These are phyloP conservation scores for Globodera ellingtonae DNA, from an alignment of 1,140 invertebrate genomes.

Conservation along the genomic window DNA sequence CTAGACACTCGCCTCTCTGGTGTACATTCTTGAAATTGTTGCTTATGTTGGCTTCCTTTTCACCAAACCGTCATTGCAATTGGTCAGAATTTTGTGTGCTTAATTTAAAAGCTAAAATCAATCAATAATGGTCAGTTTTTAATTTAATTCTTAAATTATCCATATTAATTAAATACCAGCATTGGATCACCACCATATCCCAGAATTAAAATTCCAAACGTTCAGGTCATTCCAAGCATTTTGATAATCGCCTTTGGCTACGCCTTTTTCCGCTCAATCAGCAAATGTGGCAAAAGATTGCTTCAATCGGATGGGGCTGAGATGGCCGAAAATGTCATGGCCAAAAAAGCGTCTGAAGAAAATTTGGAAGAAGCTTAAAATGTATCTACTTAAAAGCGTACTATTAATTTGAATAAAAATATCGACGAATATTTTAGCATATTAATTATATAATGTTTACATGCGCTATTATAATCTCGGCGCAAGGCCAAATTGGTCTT, in stretches of 20 bases:
- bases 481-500: too few relatives aligned
- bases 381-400: background rate
- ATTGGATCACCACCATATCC: too few relatives aligned
- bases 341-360: slow-evolving; percentile 28
- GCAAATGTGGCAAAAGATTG: slow-evolving; percentile 43
- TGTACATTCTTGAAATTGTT: slow-evolving; percentile 60
- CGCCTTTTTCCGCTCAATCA: slow-evolving; percentile 51
- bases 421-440: too few relatives aligned
- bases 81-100: slow-evolving; percentile 20
- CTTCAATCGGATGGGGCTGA: background rate
- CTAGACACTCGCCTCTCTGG: slow-evolving; percentile 55
- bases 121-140: background rate
- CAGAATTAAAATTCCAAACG: background rate
- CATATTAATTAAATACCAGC: background rate
- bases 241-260: slow-evolving; percentile 54
- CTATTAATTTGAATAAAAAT: background rate
- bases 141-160: background rate
- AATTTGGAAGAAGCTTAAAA: background rate
- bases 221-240: slow-evolving; percentile 38
- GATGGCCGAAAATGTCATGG: background rate
- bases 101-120: background rate
- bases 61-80: slow-evolving; percentile 44
- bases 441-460: too few relatives aligned
- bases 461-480: too few relatives aligned
- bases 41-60: slow-evolving; percentile 59